Conservation (phyloP, 2,888 invertebrate genomes). For the Diarsia brunnea region DNA sequence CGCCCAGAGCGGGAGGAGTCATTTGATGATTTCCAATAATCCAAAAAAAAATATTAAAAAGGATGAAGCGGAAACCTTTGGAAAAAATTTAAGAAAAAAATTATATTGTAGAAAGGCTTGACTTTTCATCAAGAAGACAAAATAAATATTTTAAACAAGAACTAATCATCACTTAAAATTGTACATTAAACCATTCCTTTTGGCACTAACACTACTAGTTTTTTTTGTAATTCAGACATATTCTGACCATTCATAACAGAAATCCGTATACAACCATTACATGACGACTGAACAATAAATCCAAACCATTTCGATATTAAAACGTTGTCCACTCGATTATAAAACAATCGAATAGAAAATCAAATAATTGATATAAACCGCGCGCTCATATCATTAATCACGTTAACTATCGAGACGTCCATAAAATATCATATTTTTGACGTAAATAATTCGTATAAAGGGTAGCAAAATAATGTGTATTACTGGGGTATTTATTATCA, state of each 20-base stretch:
- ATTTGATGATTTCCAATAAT: no score
- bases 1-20: no score
- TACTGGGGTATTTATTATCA: conserved; percentile 72
- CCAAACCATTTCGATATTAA: conserved; percentile 70
- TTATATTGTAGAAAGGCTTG: no score
- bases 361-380: conserved; percentile 81
- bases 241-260: conserved; percentile 29
- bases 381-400: conserved; percentile 78
- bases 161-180: background rate
- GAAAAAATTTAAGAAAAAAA: no score
- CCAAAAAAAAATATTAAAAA: no score
- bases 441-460: conserved; percentile 70
- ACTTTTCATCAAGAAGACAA: no score
- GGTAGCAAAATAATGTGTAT: conserved; percentile 68
- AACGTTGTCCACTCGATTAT: conserved; percentile 70
- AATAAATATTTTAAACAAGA: background rate
- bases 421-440: conserved; percentile 78
- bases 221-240: conserved; percentile 16
- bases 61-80: no score
- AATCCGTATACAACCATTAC: conserved; percentile 47
- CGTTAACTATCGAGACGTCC: conserved; percentile 76
- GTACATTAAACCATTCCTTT: background rate
- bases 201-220: no score
- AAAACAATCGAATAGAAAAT: conserved; percentile 79
- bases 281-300: conserved; percentile 62